Conservation (phyloP, 2,888 invertebrate species). For the Eristalis arbustorum region DNA sequence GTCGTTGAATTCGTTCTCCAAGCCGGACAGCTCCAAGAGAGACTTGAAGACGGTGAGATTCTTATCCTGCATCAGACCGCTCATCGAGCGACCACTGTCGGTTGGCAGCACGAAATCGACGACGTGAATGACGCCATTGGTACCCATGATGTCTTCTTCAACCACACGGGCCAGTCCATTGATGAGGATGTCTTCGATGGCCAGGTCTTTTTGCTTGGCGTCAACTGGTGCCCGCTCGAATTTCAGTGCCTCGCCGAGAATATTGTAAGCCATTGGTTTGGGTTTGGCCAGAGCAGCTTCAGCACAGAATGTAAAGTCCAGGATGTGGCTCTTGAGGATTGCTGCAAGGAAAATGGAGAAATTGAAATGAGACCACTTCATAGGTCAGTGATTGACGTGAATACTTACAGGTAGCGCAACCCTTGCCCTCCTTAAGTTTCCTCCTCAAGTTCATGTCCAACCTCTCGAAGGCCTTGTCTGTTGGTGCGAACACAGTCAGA, state of each 20-base stretch:
- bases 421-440: constrained; percentile 82
- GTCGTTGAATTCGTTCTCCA: constrained; percentile 82
- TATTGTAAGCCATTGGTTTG: constrained; percentile 78
- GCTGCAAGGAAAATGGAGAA: constrained; percentile 79
- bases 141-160: constrained; percentile 84
- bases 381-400: not conserved
- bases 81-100: constrained; percentile 81
- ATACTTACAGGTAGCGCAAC: constrained; percentile 83
- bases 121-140: constrained; percentile 87
- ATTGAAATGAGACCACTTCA: too few species aligned
- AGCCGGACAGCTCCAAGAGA: constrained; percentile 82
- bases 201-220: constrained; percentile 80
- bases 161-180: constrained; percentile 83
- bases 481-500: constrained; percentile 85
- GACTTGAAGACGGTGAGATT: constrained; percentile 83
- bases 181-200: constrained; percentile 81
- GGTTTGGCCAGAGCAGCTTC: constrained; percentile 81
- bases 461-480: constrained; percentile 85
- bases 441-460: constrained; percentile 81
- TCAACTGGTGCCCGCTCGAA: constrained; percentile 81
- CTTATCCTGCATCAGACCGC: constrained; percentile 82
- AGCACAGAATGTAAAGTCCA: constrained; percentile 85
- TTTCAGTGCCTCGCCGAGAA: constrained; percentile 78
- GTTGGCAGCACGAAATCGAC: constrained; percentile 85
- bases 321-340: constrained; percentile 85